phyloP scores from a whole-genome alignment of 2,888 invertebrate species.

The Xiphydria camelus region DNA sequence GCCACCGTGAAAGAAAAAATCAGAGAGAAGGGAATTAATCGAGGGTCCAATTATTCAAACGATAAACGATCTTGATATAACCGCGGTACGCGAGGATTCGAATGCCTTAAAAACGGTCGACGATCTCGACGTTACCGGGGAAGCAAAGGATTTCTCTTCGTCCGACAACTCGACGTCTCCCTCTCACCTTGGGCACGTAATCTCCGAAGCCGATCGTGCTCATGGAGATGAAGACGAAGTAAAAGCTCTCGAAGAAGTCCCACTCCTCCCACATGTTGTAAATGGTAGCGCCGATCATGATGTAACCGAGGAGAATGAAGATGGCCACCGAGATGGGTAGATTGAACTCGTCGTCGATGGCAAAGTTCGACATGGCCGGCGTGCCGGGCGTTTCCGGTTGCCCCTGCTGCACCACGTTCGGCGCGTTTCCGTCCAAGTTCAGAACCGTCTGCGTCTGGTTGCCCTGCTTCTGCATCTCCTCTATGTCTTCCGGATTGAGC shows the following conservation, averaged over 20 bases:
- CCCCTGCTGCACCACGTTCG: slow-evolving; percentile 43
- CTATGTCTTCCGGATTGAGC: slow-evolving; percentile 64
- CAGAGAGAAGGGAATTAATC: too few relatives aligned
- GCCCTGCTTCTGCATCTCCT: slow-evolving; percentile 50
- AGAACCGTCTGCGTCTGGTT: slow-evolving; percentile 39
- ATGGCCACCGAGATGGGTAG: slow-evolving; percentile 90
- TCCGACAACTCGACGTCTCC: too few relatives aligned
- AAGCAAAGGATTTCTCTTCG: too few relatives aligned
- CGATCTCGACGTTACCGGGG: too few relatives aligned
- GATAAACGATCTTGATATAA: too few relatives aligned
- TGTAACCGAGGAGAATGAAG: slow-evolving; percentile 79
- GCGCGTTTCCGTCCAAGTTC: slow-evolving; percentile 56
- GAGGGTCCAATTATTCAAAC: too few relatives aligned
- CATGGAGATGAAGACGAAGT: slow-evolving; percentile 96
- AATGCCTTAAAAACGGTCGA: too few relatives aligned
- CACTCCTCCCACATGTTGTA: slow-evolving; percentile 81
- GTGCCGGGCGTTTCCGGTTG: slow-evolving; percentile 70
- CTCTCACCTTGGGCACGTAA: slow-evolving; percentile 75
- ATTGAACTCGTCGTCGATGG: slow-evolving; percentile 92
- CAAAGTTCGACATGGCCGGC: slow-evolving; percentile 76
- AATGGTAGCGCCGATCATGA: slow-evolving; percentile 81
- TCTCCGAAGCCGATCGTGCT: slow-evolving; percentile 98
- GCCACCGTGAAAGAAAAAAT: slow-evolving; percentile 48
- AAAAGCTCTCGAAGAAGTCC: slow-evolving; percentile 92
- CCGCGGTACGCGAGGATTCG: too few relatives aligned